These are phyloP conservation scores for Peromyscus aztecus DNA, from an alignment of 2,797 vertebrate genomes.

Conservation along the genomic window DNA sequence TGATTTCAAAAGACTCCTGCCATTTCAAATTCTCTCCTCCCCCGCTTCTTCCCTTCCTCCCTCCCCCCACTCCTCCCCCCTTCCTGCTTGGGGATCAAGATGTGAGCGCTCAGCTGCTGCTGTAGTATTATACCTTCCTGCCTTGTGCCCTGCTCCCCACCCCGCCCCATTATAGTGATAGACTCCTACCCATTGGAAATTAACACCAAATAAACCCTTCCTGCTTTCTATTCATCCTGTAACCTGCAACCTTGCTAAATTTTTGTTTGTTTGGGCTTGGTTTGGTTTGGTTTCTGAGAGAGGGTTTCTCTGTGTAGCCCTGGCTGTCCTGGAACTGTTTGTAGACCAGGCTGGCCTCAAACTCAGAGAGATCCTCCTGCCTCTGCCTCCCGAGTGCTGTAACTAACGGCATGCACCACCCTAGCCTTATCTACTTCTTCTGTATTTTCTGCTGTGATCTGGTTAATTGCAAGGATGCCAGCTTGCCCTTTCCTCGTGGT, in stretches of 20 bases:
- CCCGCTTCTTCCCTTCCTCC: rapidly evolving
- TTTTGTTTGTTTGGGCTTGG: background rate
- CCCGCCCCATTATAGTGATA: too few relatives aligned
- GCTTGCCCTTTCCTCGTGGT: background rate
- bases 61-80: too few relatives aligned
- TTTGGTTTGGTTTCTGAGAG: background rate
- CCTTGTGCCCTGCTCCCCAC: background rate
- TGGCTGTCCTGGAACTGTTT: background rate
- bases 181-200: background rate
- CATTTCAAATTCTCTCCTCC: background rate
- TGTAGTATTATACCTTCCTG: background rate
- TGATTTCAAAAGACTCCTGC: background rate
- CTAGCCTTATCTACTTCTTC: background rate
- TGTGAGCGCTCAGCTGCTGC: background rate
- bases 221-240: background rate
- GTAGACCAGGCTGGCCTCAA: background rate
- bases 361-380: background rate
- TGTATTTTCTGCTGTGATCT: background rate
- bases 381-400: background rate
- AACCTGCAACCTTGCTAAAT: background rate
- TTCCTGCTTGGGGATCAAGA: background rate
- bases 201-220: background rate
- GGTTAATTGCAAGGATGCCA: background rate
- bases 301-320: background rate
- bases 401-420: background rate